Percentiles rank a stretch among this genome's conserved stretches.
Conservation (phyloP, 2,888 invertebrate genomes). For the Dynastes grantii region DNA sequence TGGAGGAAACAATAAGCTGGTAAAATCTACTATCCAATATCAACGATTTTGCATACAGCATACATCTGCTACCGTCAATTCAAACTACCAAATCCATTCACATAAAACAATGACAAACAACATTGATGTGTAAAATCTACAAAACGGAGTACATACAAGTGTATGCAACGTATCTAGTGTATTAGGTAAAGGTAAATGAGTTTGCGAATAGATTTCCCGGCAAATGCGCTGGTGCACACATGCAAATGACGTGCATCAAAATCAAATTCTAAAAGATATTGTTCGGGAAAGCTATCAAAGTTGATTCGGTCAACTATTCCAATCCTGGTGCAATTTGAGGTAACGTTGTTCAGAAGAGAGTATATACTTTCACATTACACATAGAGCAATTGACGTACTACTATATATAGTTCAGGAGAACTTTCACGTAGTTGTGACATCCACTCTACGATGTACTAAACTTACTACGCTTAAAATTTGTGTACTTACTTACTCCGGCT, state of each 20-base stretch:
- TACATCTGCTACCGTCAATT: not conserved
- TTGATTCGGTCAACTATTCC: conserved; percentile 51
- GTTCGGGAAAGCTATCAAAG: conserved; percentile 47
- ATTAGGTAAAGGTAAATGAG: conserved; percentile 14
- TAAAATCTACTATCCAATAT: not conserved
- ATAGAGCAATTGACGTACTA: no score
- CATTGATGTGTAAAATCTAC: not conserved
- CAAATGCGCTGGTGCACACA: not conserved
- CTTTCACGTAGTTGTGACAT: conserved; percentile 10
- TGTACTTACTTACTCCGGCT: not conserved
- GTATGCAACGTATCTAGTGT: not conserved
- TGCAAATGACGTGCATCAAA: conserved; percentile 14
- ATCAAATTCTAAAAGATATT: conserved; percentile 46
- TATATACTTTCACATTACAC: not conserved
- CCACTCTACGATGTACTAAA: conserved; percentile 8
- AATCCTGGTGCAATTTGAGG: conserved; percentile 49
- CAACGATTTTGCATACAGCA: not conserved
- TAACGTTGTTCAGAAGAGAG: conserved; percentile 24
- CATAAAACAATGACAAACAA: not conserved
- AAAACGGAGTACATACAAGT: not conserved
- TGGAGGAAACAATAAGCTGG: not conserved
- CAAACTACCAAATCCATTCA: not conserved
- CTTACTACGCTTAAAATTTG: conserved; percentile 14
- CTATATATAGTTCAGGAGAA: not conserved
- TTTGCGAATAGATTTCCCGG: conserved; percentile 1